Base-by-base conservation (phyloP, 1,140 invertebrate species). In the Pseudomyrmex cubaensis region DNA sequence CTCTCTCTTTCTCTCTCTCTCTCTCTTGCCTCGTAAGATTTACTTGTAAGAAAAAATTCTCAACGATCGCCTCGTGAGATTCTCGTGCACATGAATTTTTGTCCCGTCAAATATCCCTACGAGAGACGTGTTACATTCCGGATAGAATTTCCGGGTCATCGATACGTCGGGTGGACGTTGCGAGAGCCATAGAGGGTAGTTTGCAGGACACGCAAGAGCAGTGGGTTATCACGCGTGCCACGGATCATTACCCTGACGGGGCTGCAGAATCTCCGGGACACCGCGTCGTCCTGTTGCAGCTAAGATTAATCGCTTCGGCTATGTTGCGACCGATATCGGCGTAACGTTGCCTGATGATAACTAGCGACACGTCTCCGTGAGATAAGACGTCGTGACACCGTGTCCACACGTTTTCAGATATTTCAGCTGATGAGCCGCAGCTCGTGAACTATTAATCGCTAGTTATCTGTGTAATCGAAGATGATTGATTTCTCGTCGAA, bases 221-320 rank as follows among this genome's bases (percentile, higher is more conserved):
- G 84, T 17, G 76, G 92, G 91, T 93, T 93, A 93, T 93, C 92
- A 90, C 90, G 82, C 82, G 89, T 86, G 83, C 85, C 89, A 93
- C 92, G 92, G 92, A 93, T 93, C 92, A 93, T 93, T 93, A 93
- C 92, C 92, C 90, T 86, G 86, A 69, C 83, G 82, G 52, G 50
- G 67, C 48, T 88, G 86, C 87, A 52, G 83, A 86, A 70, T 67
- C 89, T 61, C 70, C 76, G 73, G 62, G 61, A 76, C 87, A 63
- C 74, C 69, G 85, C 82, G 74, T 56, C 86, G 87, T 87, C 77
- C 88, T 89, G 76, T 56, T 61, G 69, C 64, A 88, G 83, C 88
- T 86, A 91, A 92, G 92, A 93, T 93, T 93, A 93, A 93, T 93
- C 92, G 89, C 91, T 90, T 86, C 70, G 78, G 83, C 85, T 77